Conservation (phyloP, 2,797 vertebrate species). For the Enteromius viviparus region DNA sequence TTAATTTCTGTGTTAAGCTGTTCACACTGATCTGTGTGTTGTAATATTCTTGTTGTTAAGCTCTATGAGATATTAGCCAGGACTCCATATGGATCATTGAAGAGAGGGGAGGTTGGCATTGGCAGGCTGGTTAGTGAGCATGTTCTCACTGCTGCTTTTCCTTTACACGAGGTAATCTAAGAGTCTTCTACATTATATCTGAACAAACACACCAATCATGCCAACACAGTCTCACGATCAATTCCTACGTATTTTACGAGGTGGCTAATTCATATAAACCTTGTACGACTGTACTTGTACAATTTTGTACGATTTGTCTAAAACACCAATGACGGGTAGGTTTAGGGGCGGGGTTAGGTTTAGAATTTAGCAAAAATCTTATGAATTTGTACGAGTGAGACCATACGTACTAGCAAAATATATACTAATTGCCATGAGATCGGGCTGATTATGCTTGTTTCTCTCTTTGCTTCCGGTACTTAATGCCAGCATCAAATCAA, state of each 20-base stretch:
- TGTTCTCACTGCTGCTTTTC: conserved; percentile 77
- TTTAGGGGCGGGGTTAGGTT: too few species aligned
- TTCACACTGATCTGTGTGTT: neutral
- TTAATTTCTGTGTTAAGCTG: neutral
- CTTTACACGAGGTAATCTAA: conserved; percentile 75
- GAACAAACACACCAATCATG: neutral
- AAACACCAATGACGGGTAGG: too few species aligned
- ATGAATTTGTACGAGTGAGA: too few species aligned
- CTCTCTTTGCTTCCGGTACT: neutral
- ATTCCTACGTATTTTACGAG: too few species aligned
- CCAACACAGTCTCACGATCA: too few species aligned
- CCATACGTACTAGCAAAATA: too few species aligned
- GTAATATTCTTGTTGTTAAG: conserved; percentile 58
- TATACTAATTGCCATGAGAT: too few species aligned
- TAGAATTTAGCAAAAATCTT: too few species aligned
- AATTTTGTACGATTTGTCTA: too few species aligned
- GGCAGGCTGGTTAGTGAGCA: conserved; percentile 78
- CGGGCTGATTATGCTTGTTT: neutral
- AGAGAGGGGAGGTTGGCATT: conserved; percentile 78
- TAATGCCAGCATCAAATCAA: neutral
- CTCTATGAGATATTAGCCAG: conserved; percentile 81
- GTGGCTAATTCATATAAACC: too few species aligned
- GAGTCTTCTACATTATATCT: conserved; percentile 7
- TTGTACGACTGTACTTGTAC: too few species aligned
- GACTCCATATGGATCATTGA: conserved; percentile 76